Base-by-base conservation (phyloP, 2,888 invertebrate species). In the Omphaloscelis lunosa region DNA sequence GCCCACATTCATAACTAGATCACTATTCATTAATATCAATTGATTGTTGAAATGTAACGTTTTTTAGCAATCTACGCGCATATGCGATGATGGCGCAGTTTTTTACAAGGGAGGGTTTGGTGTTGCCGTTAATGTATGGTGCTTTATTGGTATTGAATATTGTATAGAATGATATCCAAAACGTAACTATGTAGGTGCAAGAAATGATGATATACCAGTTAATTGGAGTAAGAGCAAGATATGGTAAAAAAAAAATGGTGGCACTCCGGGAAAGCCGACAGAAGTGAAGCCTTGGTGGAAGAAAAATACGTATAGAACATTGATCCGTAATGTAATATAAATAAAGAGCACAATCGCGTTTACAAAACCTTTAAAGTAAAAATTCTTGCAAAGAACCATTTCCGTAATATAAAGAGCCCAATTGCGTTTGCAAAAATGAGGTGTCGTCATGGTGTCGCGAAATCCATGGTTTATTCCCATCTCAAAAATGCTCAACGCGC, bases 11-110 rank as follows among this genome's bases (percentile, higher is more conserved):
- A 71, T 82, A 86, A 88, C 83, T 80, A 82, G 85, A 87, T 83
- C 82, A 77, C 0, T 48, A 68, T 77, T 82, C 89, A 88, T 90
- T 87, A 86, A 90, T 90, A 90, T 90, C 87, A 88, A 90, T 90
- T 79, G 83, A 80, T 83, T 48, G 68, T 72, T 75, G 79, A 79
- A 77, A 68, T 39, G 61, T 71, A 51, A 75, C 61, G 67, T 82
- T 87, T 87, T 89, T 90, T 90, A 86, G 72, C 79, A 75, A 86
- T 86, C 62, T 9, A 56, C 23, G 63, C 77, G 68, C 86, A 88
- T 83, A 77, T 85, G 87, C 63, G 79, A 85, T 88, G 88, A 88
- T 23, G 1, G 1, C 6, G 80, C 81, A 59, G 12, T 81, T 86
- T 87, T 68, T 72, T 66, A 80, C 69, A 0, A 68, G 70, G 67